phyloP scores from a whole-genome alignment of 2,113 vertebrate genomes.

The Rhynchomys soricoides region DNA sequence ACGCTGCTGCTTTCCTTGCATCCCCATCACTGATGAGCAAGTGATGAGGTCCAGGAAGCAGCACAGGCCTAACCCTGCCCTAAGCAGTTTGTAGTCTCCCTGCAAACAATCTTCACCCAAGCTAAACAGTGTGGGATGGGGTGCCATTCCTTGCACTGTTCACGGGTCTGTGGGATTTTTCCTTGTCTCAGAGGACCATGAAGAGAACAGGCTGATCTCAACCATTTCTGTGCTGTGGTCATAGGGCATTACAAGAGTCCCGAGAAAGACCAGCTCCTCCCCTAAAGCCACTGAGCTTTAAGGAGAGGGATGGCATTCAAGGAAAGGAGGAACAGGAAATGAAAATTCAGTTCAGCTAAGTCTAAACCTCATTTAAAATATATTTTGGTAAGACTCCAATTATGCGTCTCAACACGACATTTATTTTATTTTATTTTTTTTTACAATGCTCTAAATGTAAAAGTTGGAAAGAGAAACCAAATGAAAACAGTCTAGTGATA shows the following conservation, averaged over 20 bases:
- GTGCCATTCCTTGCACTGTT: slow-evolving; percentile 21
- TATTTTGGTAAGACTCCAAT: slow-evolving; percentile 51
- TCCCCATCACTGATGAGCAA: neutral
- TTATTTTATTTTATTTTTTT: slow-evolving; percentile 38
- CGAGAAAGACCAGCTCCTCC: neutral
- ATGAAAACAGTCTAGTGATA: slow-evolving; percentile 45
- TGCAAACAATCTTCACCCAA: neutral
- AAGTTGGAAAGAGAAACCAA: slow-evolving; percentile 7
- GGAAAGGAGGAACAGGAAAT: neutral
- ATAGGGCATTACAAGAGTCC: neutral
- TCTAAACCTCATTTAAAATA: slow-evolving; percentile 16
- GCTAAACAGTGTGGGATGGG: slow-evolving; percentile 43
- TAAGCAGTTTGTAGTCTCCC: neutral
- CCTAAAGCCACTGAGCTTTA: neutral
- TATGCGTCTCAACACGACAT: slow-evolving; percentile 41
- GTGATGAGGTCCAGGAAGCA: neutral
- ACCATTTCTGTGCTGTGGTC: slow-evolving; percentile 20
- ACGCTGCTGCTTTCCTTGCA: neutral
- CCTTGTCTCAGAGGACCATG: neutral
- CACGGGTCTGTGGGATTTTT: slow-evolving; percentile 35
- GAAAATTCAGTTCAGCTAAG: slow-evolving; percentile 10
- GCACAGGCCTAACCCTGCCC: neutral
- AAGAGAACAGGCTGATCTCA: slow-evolving; percentile 46
- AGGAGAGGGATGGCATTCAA: neutral
- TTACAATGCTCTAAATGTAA: slow-evolving; percentile 33